Conservation (phyloP, 2,113 vertebrate genomes). For the Mirza zaza region DNA sequence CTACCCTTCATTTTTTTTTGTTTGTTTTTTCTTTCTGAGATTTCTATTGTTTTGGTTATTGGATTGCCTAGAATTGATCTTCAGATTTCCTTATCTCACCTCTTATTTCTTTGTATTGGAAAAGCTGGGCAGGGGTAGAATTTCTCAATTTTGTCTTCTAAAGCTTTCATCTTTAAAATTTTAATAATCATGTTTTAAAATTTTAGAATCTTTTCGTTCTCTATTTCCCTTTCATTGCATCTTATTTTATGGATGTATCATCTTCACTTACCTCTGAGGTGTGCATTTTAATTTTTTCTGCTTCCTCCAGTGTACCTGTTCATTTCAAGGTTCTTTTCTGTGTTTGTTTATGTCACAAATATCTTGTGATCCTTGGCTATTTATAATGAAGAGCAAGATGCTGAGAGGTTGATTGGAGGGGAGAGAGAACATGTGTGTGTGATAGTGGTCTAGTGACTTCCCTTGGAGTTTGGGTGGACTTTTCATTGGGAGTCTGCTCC, state of each 20-base stretch:
- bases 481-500: not conserved
- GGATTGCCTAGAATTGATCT: constrained; percentile 11
- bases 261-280: constrained; percentile 6
- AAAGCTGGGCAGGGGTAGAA: not conserved
- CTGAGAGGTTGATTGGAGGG: not conserved
- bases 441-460: not conserved
- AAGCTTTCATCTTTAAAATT: constrained; percentile 6
- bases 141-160: constrained; percentile 15
- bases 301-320: not conserved
- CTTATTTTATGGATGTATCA: not conserved
- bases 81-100: not conserved
- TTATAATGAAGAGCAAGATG: not conserved
- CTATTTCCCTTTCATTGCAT: not conserved
- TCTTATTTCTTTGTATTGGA: constrained; percentile 30
- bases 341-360: constrained; percentile 1
- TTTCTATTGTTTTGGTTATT: not conserved
- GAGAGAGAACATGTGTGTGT: not conserved
- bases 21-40: not conserved
- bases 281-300: not conserved
- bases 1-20: not conserved
- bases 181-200: constrained; percentile 9
- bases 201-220: not conserved
- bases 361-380: not conserved
- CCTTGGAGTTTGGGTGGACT: not conserved
- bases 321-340: not conserved